Evolutionary conservation across 2,797 vertebrate genomes (phyloP).

Genomic region (Falco rusticolus): DNA sequence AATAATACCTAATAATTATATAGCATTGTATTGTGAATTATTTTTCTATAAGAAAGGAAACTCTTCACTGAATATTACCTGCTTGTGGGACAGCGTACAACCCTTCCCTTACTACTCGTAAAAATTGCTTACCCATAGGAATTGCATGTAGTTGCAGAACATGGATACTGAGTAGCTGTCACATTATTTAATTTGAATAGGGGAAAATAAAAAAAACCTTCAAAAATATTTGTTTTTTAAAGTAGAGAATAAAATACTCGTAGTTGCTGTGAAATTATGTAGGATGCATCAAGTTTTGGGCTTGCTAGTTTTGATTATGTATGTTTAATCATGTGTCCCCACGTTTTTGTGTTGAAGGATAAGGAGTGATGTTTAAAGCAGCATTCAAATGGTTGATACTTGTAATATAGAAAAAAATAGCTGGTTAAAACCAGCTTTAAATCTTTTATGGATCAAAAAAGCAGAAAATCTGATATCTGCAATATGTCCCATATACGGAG

Average conservation of each 20-base stretch:
- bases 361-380: background rate
- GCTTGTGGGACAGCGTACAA: background rate
- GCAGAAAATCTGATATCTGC: conserved; percentile 1
- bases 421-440: conserved; percentile 11
- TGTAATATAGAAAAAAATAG: background rate
- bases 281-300: background rate
- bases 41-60: background rate
- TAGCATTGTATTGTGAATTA: background rate
- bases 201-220: background rate
- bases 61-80: background rate
- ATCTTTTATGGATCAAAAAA: conserved; percentile 18
- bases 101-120: background rate
- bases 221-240: background rate
- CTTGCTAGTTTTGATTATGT: background rate
- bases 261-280: background rate
- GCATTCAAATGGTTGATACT: background rate
- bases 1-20: background rate
- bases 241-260: background rate
- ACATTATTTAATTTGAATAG: background rate
- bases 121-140: background rate
- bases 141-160: background rate
- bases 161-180: background rate
- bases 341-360: background rate
- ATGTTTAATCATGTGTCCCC: background rate
- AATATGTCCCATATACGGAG: background rate